These are phyloP conservation scores for Nemapogon koenigi DNA, from an alignment of 2,888 invertebrate species.

Conservation along the genomic window DNA sequence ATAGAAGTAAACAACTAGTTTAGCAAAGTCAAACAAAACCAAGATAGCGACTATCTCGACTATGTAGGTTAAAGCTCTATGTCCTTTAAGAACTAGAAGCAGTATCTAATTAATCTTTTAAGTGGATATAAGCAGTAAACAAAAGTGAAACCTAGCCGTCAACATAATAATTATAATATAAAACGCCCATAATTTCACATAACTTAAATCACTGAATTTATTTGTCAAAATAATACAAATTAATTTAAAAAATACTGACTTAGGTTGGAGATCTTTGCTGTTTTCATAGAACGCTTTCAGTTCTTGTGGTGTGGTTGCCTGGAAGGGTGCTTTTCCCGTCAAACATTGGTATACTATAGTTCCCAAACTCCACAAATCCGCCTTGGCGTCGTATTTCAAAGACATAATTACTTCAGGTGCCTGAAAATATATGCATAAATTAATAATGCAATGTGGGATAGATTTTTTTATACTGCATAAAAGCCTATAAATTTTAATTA, in stretches of 20 bases:
- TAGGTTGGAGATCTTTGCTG: constrained; percentile 87
- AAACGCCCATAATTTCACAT: not conserved
- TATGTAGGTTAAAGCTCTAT: no score
- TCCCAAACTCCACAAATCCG: constrained; percentile 98
- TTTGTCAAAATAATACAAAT: not conserved
- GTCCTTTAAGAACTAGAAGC: no score
- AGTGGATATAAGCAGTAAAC: no score
- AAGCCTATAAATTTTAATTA: not conserved
- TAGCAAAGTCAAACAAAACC: no score
- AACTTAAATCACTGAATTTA: not conserved
- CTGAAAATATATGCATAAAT: constrained; percentile 40
- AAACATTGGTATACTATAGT: constrained; percentile 99
- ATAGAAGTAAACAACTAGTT: no score
- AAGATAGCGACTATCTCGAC: no score
- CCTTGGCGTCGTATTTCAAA: constrained; percentile 97
- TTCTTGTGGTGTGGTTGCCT: constrained; percentile 97
- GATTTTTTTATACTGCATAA: not conserved
- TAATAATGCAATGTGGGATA: not conserved
- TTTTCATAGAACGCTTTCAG: constrained; percentile 97
- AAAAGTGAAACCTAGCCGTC: no score
- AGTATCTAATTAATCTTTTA: no score
- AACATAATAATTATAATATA: not conserved
- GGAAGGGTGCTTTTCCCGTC: constrained; percentile 98
- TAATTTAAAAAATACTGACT: constrained; percentile 63
- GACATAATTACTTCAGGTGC: constrained; percentile 99